Evolutionary conservation across 2,113 vertebrate genomes (phyloP), one percentile per base, ranked within the genome.

Genomic region (Cranoglanis bouderius): DNA sequence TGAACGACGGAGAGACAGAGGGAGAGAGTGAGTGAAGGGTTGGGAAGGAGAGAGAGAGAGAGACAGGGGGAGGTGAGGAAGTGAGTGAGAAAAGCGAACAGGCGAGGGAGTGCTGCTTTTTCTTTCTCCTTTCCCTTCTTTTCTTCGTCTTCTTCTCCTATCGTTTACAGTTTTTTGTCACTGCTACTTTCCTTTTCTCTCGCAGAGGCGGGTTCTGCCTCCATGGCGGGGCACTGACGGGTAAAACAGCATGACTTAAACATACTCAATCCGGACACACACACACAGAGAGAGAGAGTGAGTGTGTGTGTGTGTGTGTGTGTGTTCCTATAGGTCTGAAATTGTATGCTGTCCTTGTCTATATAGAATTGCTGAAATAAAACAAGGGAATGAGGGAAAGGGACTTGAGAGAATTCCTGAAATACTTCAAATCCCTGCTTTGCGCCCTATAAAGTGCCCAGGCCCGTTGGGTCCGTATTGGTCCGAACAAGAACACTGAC

Each of bases 21-120:
- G 13, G 43, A 86, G 75, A 18, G 40, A 38, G 55, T 29, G 82
- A 43, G 65, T 35, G 80, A 57, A 55, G 49, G 43, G 29, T 24
- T 90, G 46, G 6, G 51, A 82, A 2, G 0, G 49, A 74, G 83
- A 84, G 80, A 63, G 88, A 84, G 67, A 80, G 86, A 83, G 49
- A 89, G 63, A 84, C 40, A 40, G 85, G 84, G 57, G 88, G 77
- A 84, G 84, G 88, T 90, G 85, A 91, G 91, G 88, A 91, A 89
- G 90, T 90, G 85, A 86, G 43, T 86, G 59, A 85, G 90, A 86
- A 70, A 90, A 57, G 21, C 53, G 85, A 91, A 65, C 85, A 91
- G 89, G 83, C 87, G 89, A 83, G 91, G 90, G 85, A 87, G 87
- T 90, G 87, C 87, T 90, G 86, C 78, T 84, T 67, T 59, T 89